Evolutionary conservation across 2,888 invertebrate species (phyloP), one percentile per base, ranked within the genome.

Genomic region (Microctonus hyperodae): DNA sequence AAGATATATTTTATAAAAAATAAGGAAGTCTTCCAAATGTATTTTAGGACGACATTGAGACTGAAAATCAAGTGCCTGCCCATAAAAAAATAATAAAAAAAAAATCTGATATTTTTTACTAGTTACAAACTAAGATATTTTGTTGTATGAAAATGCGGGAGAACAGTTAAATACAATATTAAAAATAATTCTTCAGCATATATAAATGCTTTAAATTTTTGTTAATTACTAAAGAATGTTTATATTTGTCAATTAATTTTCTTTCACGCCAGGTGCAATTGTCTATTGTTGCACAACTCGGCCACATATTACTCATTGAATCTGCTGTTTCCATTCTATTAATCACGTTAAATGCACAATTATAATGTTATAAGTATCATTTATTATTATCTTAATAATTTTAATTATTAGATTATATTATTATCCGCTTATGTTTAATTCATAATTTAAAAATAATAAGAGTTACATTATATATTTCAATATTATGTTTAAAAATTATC

Each of bases 1-100:
- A 37, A 20, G 23, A 58, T 35, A 23, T 13, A 58, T 40, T 25
- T 23, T 33, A 31, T 58, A n/a, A 10, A 10, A n/a, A 13, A 60
- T 55, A 60, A 44, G 20, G 25, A 67, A 50, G 67, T 67, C 67
- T 67, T 67, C 67, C 67, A 63, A 37, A 31, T 25, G 51, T 57
- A 50, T 13, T 58, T n/a, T 50, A 31, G 61, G 44, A 63, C 22
- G 58, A 62, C 51, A 40, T 40, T 67, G 58, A 62, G 67, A 67
- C 67, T 67, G 62, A 67, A 51, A 11, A 57, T 37, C 35, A 53
- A 57, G 67, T 67, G 67, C 67, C 66, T 66, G 11, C 23, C 56
- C 9, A 48, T 53, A 53, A 44, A 61, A 56, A n/a, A n/a, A n/a
- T n/a, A n/a, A n/a, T n/a, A n/a, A n/a, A n/a, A n/a, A n/a, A n/a